Evolutionary conservation across 1,140 invertebrate species (phyloP), one percentile per base, ranked within the genome.

Genomic region (Drosophila guanche): DNA sequence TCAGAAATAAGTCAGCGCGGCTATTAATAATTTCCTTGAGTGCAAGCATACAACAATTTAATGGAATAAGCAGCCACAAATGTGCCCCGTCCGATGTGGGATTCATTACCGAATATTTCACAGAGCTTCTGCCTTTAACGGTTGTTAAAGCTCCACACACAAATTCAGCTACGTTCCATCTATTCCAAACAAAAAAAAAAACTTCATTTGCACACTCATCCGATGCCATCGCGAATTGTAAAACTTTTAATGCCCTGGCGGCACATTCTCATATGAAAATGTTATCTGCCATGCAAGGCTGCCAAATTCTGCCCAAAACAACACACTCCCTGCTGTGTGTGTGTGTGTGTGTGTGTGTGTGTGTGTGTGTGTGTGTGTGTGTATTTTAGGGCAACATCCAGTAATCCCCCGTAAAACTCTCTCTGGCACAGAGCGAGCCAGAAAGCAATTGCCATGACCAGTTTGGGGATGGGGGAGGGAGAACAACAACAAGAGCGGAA

Each of bases 201-300:
- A 69, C 46, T 72, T 55, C 43, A 73, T 53, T 52, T 53, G 16
- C 22, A 29, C 22, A 51, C 51, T 51, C 40, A 47, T 57, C 56
- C 59, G 67, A 20, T 20, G 16, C 16, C 16, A 66, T 53, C 41
- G 53, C 46, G 48, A 57, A 55, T 75, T 50, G 71, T 37, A 27
- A 76, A 76, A 80, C 71, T 79, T 75, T 85, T 71, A 73, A 84
- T 80, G 81, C 62, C 46, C 69, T 84, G 76, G 76, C 76, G 80
- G 76, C 76, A 79, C 62, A 76, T 76, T 78, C 70, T 70, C 79
- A 74, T 79, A 84, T 84, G 37, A 72, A 85, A 85, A 50, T 52
- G 59, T 74, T 74, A 74, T 74, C 70, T 74, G 51, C 41, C 52
- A 65, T 63, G 60, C 59, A 74, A 52, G 53, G 59, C 56, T 74